phyloP scores from a whole-genome alignment of 2,888 invertebrate species.

The Netelia virgata region DNA sequence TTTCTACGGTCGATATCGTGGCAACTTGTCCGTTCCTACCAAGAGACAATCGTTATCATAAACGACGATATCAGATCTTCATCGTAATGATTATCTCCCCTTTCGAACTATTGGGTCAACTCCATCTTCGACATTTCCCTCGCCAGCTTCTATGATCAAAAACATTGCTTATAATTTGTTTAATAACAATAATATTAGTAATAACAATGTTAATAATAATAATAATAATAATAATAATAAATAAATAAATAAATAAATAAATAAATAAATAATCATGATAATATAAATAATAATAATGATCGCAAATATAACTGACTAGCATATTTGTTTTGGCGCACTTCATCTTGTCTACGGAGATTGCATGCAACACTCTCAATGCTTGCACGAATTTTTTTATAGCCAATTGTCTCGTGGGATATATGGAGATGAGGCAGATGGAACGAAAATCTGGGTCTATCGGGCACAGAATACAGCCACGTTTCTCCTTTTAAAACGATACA shows the following conservation, averaged over 20 bases:
- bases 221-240: neutral
- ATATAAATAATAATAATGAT: neutral
- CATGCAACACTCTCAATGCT: constrained; percentile 66
- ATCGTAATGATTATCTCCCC: neutral
- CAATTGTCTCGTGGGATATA: constrained; percentile 63
- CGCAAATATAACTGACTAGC: constrained; percentile 16
- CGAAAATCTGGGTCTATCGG: constrained; percentile 70
- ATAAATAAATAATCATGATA: too few species aligned
- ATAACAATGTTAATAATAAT: neutral
- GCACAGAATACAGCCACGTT: constrained; percentile 73
- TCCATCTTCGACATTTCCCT: constrained; percentile 31
- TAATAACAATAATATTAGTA: neutral
- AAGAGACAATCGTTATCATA: neutral
- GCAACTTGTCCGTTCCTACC: neutral
- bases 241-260: neutral
- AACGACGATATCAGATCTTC: neutral
- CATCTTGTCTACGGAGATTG: constrained; percentile 38
- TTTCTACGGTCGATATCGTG: constrained; percentile 11
- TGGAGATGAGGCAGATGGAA: constrained; percentile 69
- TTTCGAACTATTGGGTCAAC: neutral
- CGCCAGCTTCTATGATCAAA: constrained; percentile 33
- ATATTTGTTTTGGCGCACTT: constrained; percentile 35
- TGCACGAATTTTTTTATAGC: constrained; percentile 68
- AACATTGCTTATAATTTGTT: constrained; percentile 1
- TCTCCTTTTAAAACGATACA: constrained; percentile 66